Percentiles rank a stretch among this genome's conserved stretches.
These are phyloP conservation scores for Callocephalon fimbriatum DNA, from an alignment of 2,113 vertebrate genomes.

Conservation along the genomic window DNA sequence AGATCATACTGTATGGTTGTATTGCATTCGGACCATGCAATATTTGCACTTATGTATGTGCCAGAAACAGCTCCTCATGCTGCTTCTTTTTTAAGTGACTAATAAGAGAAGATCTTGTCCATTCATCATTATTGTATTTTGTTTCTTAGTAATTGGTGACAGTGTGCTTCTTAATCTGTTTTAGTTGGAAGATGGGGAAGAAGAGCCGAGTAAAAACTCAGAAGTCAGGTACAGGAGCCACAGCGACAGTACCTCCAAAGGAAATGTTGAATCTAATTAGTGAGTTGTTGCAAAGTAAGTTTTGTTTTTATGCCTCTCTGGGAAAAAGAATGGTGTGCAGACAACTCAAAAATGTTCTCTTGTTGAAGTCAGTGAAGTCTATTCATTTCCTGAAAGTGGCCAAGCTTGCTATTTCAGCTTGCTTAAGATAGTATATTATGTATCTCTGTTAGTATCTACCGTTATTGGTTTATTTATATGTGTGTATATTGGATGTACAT, in stretches of 20 bases:
- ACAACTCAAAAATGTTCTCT: not conserved
- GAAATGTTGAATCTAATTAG: conserved; percentile 94
- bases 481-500: not conserved
- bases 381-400: not conserved
- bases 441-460: not conserved
- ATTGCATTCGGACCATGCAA: not conserved
- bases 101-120: not conserved
- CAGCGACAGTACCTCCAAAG: conserved; percentile 87
- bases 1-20: not conserved
- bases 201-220: conserved; percentile 98
- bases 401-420: not conserved
- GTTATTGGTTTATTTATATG: not conserved
- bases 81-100: not conserved
- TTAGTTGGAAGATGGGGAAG: conserved; percentile 91
- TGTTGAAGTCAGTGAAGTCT: not conserved
- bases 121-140: not conserved
- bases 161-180: conserved; percentile 19
- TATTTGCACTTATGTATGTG: not conserved
- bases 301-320: not conserved
- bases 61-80: not conserved
- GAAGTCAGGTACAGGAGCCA: conserved; percentile 90
- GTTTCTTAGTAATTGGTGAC: not conserved
- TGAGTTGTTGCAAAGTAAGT: conserved; percentile 95
- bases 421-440: not conserved
- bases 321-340: not conserved